A percentile compares a stretch with the other conserved stretches of the same genome.
Conservation (phyloP, 2,797 vertebrate genomes). For the Sebastes diaconus region DNA sequence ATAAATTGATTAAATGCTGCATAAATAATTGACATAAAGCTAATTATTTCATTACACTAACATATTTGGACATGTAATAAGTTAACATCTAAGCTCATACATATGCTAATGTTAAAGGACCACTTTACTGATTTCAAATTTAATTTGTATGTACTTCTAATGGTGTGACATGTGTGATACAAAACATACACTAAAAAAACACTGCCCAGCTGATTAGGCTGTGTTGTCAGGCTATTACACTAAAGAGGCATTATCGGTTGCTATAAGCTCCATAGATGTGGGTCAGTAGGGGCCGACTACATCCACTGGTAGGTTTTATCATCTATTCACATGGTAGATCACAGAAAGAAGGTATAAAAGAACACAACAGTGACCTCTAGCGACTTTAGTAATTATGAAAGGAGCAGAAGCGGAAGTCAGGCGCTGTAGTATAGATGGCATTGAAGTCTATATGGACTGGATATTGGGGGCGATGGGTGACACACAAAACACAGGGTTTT, state of each 20-base stretch:
- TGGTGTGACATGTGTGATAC: not conserved
- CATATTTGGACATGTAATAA: not conserved
- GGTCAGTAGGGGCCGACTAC: not conserved
- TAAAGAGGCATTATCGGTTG: not conserved
- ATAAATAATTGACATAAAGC: not conserved
- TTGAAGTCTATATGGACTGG: too few species aligned
- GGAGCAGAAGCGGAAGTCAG: too few species aligned
- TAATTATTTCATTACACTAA: not conserved
- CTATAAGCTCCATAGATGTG: not conserved
- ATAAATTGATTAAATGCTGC: conserved; percentile 20
- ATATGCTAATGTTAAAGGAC: not conserved
- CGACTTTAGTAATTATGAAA: not conserved
- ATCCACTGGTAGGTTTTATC: not conserved
- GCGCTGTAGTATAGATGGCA: too few species aligned
- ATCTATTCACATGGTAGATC: not conserved
- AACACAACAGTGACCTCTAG: not conserved
- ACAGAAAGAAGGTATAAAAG: not conserved
- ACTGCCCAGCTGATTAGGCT: too few species aligned
- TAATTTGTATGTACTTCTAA: not conserved
- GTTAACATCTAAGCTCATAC: not conserved
- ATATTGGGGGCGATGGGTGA: too few species aligned
- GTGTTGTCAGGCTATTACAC: not conserved
- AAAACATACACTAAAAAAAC: not conserved
- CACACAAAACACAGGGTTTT: not conserved
- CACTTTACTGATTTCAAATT: not conserved